Percentiles rank a stretch among this genome's conserved stretches.
phyloP scores from a whole-genome alignment of 2,113 vertebrate genomes.

The Gopherus flavomarginatus region DNA sequence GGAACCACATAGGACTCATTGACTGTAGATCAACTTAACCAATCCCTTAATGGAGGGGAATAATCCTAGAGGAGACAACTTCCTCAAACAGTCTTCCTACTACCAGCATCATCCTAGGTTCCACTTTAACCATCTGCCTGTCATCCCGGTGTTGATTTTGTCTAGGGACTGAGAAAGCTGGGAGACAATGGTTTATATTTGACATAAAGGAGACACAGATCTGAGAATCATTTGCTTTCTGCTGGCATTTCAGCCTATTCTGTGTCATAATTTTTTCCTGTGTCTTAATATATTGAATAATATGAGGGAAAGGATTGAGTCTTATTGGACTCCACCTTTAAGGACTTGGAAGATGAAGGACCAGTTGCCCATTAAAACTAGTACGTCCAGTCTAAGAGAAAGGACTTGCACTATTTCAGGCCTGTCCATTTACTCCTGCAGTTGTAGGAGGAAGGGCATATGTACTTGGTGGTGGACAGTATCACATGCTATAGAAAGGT shows the following conservation, averaged over 20 bases:
- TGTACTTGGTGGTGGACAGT: background rate
- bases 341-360: background rate
- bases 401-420: background rate
- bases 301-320: rapidly evolving
- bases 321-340: background rate
- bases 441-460: background rate
- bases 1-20: background rate
- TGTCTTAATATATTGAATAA: background rate
- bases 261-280: background rate
- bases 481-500: background rate
- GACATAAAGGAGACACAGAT: background rate
- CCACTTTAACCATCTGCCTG: background rate
- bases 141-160: background rate
- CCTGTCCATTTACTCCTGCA: background rate
- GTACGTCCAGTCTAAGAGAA: background rate
- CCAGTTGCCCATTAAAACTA: background rate
- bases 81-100: background rate
- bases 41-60: background rate
- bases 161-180: background rate
- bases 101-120: background rate
- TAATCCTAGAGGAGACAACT: background rate
- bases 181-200: background rate
- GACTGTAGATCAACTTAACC: background rate
- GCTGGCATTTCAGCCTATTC: background rate
- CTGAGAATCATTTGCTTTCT: no score